Base-by-base conservation (phyloP, 2,888 invertebrate genomes). In the Cheiracanthium punctorium region DNA sequence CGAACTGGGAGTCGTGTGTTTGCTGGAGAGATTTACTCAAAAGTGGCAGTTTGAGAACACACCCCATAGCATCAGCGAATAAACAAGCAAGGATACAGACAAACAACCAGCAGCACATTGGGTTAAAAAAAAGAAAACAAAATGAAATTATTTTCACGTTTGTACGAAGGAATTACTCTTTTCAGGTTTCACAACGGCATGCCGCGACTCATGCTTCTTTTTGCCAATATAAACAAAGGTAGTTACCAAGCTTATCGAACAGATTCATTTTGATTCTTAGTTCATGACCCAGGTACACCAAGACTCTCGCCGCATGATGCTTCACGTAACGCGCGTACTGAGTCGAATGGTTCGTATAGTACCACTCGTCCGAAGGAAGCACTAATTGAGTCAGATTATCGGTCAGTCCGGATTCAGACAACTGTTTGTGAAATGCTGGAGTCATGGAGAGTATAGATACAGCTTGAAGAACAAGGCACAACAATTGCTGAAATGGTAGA, bases 291-390 rank as follows among this genome's bases (percentile, higher is more conserved):
- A 94, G 92, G 90, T 94, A 94, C 84, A 94, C 94, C 24, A 94
- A 92, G 20, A 94, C 93, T 74, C 94, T 90, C 1, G 94, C 94
- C 0, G 94, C 94, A 90, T 94, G 94, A 91, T 94, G 94, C 90
- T 94, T 94, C 80, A 94, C 94, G 90, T 93, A 94, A 80, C 93
- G 92, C 74, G 94, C 94, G 90, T 94, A 94, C 90, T 93, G 93
- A 70, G 94, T 94, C 89, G 93, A 94, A 91, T 94, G 94, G 90
- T 94, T 94, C 71, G 94, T 94, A 91, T 94, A 94, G 91, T 94
- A 94, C 93, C 94, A 94, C 90, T 94, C 94, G 90, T 94, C 94
- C 0, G 94, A 94, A 24, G 94, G 94, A 88, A 94, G 92, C 77
- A 94, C 92, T 87, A 94, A 92, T 91, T 94, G 94, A 90, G 94